Base-by-base conservation (phyloP, 2,888 invertebrate species). In the Drosophila robusta region DNA sequence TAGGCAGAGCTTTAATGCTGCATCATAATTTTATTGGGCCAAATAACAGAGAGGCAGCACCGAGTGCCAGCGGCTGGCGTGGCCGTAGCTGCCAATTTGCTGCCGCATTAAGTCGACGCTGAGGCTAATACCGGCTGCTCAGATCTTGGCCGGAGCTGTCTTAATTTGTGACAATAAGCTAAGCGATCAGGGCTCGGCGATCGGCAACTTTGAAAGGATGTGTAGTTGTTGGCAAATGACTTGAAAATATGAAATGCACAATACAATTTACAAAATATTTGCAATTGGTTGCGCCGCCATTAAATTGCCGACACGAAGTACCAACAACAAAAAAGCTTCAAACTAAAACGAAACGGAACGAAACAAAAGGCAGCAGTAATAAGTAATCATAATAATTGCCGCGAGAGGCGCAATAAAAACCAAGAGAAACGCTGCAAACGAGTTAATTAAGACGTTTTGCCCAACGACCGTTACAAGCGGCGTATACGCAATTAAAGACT, bases 21-120 rank as follows among this genome's bases (percentile, higher is more conserved):
- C 64, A 65, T 73, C 84, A 75, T 83, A 90, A 89, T 90, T 90
- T 90, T 88, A 90, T 90, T 90, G 88, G 68, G 50, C 75, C 75
- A 90, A 90, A 90, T 90, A 79, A 90, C 83, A 88, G 86, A 73
- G 80, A 38, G 62, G 11, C 39, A 38, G 46, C 50, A 61, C 49
- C 54, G 71, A 56, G 44, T 8, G 58, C 75, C 67, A 41, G 44
- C 2, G 76, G 82, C 79, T 29, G 24, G 9, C 45, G 34, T 3
- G 12, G 6, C 22, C 52, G 29, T 52, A 69, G 56, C 60, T 50
- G 64, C 39, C 74, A 88, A 88, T 86, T 86, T 83, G 70, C 68
- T 71, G 78, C 46, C 18, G 68, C 71, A 76, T 70, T 64, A 67
- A 68, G 49, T 54, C 39, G 44, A 34, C 47, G 55, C 44, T 51